Evolutionary conservation across 2,888 invertebrate genomes (phyloP).

Genomic region (Tuberolachnus salignus): DNA sequence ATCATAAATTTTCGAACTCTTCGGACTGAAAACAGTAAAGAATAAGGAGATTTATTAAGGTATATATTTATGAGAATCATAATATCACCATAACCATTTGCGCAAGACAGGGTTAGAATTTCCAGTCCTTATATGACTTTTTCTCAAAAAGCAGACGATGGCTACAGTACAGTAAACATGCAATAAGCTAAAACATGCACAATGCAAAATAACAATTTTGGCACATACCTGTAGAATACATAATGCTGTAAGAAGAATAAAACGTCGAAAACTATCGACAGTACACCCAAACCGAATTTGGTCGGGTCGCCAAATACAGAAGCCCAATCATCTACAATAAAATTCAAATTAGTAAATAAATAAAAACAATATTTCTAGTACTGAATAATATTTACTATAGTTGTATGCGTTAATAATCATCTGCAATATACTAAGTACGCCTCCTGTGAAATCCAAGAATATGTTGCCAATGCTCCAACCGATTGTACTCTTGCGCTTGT

Average conservation of each 20-base stretch:
- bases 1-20: constrained; percentile 50
- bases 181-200: constrained; percentile 50
- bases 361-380: background rate
- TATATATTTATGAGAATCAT: constrained; percentile 24
- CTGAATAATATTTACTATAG: constrained; percentile 68
- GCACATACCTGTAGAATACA: constrained; percentile 72
- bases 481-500: constrained; percentile 89
- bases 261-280: constrained; percentile 93
- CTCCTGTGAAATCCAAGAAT: constrained; percentile 94
- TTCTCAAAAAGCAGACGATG: constrained; percentile 52
- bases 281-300: constrained; percentile 96
- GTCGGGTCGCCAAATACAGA: constrained; percentile 97
- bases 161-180: constrained; percentile 55
- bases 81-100: constrained; percentile 43
- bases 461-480: constrained; percentile 99
- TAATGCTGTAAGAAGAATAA: constrained; percentile 98
- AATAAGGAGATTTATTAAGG: constrained; percentile 44
- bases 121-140: constrained; percentile 42
- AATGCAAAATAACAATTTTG: constrained; percentile 38
- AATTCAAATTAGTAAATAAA: constrained; percentile 59
- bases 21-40: constrained; percentile 51
- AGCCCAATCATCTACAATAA: constrained; percentile 86
- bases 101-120: constrained; percentile 28
- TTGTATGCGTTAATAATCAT: constrained; percentile 95
- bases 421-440: constrained; percentile 89